phyloP scores from a whole-genome alignment of 37 sponge, comb jelly and placozoan genomes.

The Diacarnus erythraeanus region DNA sequence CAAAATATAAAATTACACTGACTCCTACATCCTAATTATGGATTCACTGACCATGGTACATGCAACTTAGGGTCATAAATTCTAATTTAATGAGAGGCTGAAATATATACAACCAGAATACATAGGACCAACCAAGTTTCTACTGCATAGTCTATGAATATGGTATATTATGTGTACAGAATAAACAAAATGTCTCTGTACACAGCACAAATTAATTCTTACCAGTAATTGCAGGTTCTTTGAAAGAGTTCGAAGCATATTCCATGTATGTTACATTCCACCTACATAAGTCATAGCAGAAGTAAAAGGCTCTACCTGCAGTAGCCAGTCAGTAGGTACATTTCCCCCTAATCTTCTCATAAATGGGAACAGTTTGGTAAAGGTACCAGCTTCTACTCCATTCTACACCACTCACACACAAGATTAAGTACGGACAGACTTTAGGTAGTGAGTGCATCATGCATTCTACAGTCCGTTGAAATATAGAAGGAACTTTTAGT shows the following conservation, averaged over 20 bases:
- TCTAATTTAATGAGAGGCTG: neutral
- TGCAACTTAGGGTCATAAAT: neutral
- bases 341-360: too few relatives aligned
- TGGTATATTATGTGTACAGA: too few relatives aligned
- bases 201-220: too few relatives aligned
- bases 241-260: conserved; percentile 35
- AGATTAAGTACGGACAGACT: too few relatives aligned
- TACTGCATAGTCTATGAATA: too few relatives aligned
- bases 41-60: neutral
- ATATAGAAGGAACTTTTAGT: neutral
- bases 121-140: neutral
- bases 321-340: neutral
- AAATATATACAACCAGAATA: neutral
- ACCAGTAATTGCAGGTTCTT: conserved; percentile 45
- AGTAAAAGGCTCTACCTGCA: neutral
- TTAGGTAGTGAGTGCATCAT: too few relatives aligned
- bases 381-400: too few relatives aligned
- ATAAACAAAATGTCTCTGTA: too few relatives aligned
- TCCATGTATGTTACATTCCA: conserved; percentile 77
- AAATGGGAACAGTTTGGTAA: too few relatives aligned
- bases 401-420: neutral
- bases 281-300: conserved; percentile 20
- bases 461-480: neutral
- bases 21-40: neutral
- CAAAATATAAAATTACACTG: neutral